Conservation (phyloP, 2,113 vertebrate genomes). For the Sylvilagus bachmani region DNA sequence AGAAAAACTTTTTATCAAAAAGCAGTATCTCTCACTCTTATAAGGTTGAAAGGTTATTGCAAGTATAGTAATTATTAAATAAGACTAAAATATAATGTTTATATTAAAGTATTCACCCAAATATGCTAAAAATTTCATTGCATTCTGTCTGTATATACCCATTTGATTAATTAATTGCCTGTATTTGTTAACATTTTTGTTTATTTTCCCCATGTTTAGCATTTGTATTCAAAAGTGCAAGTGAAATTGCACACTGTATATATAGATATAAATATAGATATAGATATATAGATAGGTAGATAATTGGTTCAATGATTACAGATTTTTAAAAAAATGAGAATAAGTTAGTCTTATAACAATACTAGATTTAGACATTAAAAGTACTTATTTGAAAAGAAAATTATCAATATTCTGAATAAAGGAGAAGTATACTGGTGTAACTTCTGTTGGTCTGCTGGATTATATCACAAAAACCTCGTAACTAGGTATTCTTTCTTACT, state of each 20-base stretch:
- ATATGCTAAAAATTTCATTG: background rate
- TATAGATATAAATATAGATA: background rate
- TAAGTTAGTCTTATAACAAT: background rate
- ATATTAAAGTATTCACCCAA: background rate
- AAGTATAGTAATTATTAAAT: slow-evolving; percentile 9
- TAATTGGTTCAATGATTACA: too few species aligned
- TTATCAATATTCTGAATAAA: background rate
- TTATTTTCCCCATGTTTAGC: background rate
- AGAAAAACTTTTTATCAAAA: background rate
- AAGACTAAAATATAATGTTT: background rate
- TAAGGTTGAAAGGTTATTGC: background rate
- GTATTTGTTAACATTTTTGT: slow-evolving; percentile 28
- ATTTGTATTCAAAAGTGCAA: background rate
- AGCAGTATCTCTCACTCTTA: background rate
- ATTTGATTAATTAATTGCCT: slow-evolving; percentile 14
- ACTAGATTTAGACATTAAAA: background rate
- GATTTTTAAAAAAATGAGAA: background rate
- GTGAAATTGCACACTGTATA: background rate
- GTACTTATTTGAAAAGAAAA: slow-evolving; percentile 21
- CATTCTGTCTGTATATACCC: slow-evolving; percentile 11
- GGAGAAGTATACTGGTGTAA: background rate
- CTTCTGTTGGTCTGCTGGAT: background rate
- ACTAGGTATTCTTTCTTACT: background rate
- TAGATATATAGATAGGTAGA: too few species aligned
- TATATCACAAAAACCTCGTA: background rate